Conservation (phyloP, 1,140 invertebrate species). For the Notospermus geniculatus region DNA sequence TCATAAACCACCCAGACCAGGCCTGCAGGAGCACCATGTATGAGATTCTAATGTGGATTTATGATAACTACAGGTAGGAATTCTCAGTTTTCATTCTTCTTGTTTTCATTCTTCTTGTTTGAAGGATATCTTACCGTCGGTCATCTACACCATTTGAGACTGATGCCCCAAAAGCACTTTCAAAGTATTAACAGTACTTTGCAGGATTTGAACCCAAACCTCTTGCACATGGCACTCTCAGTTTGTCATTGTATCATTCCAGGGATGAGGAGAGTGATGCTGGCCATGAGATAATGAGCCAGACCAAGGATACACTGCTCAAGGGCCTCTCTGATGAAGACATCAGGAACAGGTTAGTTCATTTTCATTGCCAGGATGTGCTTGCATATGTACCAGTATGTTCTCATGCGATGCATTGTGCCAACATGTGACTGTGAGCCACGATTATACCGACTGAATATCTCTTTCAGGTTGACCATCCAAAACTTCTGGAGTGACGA, state of each 20-base stretch:
- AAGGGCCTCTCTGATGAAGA: constrained; percentile 52
- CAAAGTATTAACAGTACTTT: too few species aligned
- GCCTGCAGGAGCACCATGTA: constrained; percentile 58
- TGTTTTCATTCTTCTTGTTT: too few species aligned
- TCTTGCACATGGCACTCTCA: too few species aligned
- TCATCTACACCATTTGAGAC: too few species aligned
- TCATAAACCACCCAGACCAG: constrained; percentile 49
- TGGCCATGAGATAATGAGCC: constrained; percentile 39
- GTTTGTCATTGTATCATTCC: constrained; percentile 32
- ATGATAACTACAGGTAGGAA: constrained; percentile 58
- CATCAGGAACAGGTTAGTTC: constrained; percentile 47
- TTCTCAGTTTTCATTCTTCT: too few species aligned
- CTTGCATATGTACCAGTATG: not conserved
- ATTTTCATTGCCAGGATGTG: too few species aligned
- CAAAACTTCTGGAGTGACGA: constrained; percentile 56
- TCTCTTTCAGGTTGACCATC: constrained; percentile 38
- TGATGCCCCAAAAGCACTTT: too few species aligned
- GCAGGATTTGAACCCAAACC: too few species aligned
- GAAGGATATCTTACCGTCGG: not conserved
- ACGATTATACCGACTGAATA: too few species aligned
- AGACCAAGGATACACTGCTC: constrained; percentile 49
- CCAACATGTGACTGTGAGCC: too few species aligned
- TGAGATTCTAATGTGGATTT: constrained; percentile 61
- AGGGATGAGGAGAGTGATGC: constrained; percentile 41
- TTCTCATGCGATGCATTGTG: not conserved